Conservation (phyloP, 35 echinoderm and acorn worm species). For the Eucidaris tribuloides region DNA sequence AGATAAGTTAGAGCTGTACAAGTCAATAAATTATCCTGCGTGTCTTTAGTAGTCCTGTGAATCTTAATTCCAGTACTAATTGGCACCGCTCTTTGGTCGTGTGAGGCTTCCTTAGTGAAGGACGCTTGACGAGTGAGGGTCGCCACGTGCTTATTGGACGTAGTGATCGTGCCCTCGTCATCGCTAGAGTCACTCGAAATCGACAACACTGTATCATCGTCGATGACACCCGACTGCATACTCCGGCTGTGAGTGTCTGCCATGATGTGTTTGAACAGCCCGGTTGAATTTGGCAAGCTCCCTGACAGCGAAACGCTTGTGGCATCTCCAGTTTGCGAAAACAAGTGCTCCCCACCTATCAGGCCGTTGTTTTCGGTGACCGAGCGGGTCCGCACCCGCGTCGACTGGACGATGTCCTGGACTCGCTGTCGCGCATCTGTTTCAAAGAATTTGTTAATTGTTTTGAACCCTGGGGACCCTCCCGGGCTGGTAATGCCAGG, state of each 20-base stretch:
- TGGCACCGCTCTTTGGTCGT: background rate
- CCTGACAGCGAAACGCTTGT: background rate
- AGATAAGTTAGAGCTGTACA: constrained; percentile 58
- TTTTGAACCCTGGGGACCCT: background rate
- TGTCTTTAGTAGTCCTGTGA: constrained; percentile 31
- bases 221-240: too few species aligned
- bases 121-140: too few species aligned
- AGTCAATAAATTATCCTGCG: constrained; percentile 70
- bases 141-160: too few species aligned
- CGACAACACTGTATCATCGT: too few species aligned
- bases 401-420: background rate
- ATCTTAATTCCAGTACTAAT: background rate
- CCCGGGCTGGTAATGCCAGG: background rate
- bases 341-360: too few species aligned
- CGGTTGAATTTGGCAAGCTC: constrained; percentile 10
- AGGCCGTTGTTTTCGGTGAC: background rate
- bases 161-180: too few species aligned
- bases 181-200: too few species aligned
- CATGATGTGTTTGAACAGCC: background rate
- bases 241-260: too few species aligned
- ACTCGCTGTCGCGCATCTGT: background rate
- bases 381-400: background rate
- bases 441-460: constrained; percentile 2
- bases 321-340: too few species aligned
- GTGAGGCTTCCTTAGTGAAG: too few species aligned